phyloP scores from a whole-genome alignment of 2,797 vertebrate species.

The Sebastes cheni region DNA sequence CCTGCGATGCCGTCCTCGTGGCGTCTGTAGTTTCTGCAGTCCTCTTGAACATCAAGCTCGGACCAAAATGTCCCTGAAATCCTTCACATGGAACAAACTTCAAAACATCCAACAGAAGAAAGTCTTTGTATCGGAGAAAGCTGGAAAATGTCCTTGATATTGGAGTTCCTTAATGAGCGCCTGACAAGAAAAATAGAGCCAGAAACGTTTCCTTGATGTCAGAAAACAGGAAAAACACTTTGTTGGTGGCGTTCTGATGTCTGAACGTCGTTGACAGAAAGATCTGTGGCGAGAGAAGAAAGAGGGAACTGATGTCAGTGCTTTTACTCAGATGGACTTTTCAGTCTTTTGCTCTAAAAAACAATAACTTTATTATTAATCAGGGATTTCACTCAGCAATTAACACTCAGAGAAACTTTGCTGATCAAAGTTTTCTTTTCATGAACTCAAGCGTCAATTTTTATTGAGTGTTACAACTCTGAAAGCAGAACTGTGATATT shows the following conservation, averaged over 20 bases:
- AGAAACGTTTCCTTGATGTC: no score
- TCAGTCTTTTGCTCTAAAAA: no score
- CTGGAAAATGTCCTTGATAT: neutral
- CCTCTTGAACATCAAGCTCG: neutral
- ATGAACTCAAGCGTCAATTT: neutral
- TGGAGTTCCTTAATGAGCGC: neutral
- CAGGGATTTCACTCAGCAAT: neutral
- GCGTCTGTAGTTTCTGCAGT: neutral
- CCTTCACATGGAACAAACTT: neutral
- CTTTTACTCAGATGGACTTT: no score
- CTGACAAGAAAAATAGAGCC: no score
- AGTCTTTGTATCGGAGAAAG: neutral
- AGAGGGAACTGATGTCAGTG: no score
- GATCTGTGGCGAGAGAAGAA: no score
- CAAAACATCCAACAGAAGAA: neutral
- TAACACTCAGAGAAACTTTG: neutral
- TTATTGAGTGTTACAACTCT: neutral
- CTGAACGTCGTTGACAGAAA: no score
- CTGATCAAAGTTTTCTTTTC: neutral
- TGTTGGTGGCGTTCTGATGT: no score
- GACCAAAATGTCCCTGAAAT: neutral
- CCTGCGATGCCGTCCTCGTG: neutral
- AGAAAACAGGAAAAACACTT: no score
- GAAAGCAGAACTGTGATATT: neutral
- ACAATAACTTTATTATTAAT: neutral